These are phyloP conservation scores for Steinernema carpocapsae DNA, from an alignment of 2,888 invertebrate genomes.

Conservation along the genomic window DNA sequence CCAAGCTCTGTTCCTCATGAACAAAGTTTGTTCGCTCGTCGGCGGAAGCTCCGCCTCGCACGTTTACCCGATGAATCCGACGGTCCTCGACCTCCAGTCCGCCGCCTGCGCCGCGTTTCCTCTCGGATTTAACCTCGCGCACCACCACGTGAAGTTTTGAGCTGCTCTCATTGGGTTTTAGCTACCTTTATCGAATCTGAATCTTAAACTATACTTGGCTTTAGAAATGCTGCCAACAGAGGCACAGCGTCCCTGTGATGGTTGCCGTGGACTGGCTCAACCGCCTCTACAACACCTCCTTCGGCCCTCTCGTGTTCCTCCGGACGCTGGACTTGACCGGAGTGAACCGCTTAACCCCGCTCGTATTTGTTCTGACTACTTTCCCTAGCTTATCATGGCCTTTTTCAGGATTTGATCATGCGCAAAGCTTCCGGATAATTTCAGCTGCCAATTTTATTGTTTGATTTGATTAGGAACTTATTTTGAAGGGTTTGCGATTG, in stretches of 20 bases:
- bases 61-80: conserved; percentile 75
- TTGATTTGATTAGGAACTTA: too few relatives aligned
- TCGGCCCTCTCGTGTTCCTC: conserved; percentile 59
- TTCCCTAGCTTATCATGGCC: too few relatives aligned
- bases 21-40: conserved; percentile 36
- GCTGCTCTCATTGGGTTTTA: conserved; percentile 85
- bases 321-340: conserved; percentile 62
- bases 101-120: conserved; percentile 86
- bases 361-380: conserved; percentile 41
- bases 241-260: conserved; percentile 87
- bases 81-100: conserved; percentile 74
- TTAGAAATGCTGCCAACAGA: conserved; percentile 79
- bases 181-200: too few relatives aligned
- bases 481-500: too few relatives aligned
- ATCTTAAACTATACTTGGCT: conserved; percentile 26
- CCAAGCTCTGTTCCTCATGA: conserved; percentile 54
- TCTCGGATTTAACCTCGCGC: conserved; percentile 86
- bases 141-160: conserved; percentile 81
- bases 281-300: conserved; percentile 74
- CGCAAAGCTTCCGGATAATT: conserved; percentile 37
- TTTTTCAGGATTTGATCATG: conserved; percentile 41
- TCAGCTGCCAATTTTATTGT: too few relatives aligned
- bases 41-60: not conserved
- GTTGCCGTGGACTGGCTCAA: conserved; percentile 85
- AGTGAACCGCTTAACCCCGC: conserved; percentile 46